These are phyloP conservation scores for Glareola pratincola DNA, from an alignment of 2,113 vertebrate species.

Conservation along the genomic window DNA sequence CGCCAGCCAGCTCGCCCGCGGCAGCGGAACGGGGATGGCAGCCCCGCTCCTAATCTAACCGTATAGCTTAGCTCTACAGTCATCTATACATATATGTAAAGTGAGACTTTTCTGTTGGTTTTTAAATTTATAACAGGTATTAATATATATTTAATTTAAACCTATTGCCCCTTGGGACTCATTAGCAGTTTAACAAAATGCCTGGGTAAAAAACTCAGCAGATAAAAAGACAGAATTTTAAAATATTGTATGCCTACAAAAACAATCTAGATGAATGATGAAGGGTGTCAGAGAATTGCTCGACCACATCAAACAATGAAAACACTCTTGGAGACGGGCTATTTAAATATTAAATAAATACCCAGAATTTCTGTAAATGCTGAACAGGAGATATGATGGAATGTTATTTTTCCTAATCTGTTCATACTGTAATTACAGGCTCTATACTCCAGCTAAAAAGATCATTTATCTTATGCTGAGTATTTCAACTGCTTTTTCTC, in stretches of 20 bases:
- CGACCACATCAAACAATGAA: conserved; percentile 3
- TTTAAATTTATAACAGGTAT: neutral
- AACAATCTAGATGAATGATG: neutral
- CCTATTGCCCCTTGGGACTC: neutral
- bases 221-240: neutral
- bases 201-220: neutral
- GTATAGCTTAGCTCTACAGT: neutral
- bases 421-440: conserved; percentile 26
- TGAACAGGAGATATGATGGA: neutral
- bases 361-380: neutral
- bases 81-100: fast-evolving
- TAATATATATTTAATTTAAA: neutral
- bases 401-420: conserved; percentile 32
- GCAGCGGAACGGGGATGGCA: neutral
- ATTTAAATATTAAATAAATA: conserved; percentile 33
- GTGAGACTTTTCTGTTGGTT: no score
- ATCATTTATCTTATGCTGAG: conserved; percentile 16
- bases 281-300: neutral
- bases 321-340: neutral
- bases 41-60: neutral
- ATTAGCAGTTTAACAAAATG: conserved; percentile 17
- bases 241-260: neutral
- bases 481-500: conserved; percentile 36
- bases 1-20: fast-evolving
- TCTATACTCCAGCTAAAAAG: conserved; percentile 6